These are phyloP conservation scores for Gopherus flavomarginatus DNA, from an alignment of 2,113 vertebrate species.

Conservation along the genomic window DNA sequence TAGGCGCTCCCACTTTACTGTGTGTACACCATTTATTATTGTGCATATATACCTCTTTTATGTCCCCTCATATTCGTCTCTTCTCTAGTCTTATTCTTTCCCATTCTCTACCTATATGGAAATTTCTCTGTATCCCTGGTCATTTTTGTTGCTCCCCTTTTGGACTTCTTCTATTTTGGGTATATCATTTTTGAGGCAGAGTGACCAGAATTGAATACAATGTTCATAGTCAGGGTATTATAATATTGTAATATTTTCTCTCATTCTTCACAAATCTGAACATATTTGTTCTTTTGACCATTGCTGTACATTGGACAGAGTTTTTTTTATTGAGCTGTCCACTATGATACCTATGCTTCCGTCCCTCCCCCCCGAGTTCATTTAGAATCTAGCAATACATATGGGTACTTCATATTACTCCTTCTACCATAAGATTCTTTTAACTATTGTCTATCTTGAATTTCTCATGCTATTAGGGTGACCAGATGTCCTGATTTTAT, in stretches of 20 bases:
- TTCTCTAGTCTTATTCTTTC: background rate
- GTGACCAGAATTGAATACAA: background rate
- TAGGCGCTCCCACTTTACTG: background rate
- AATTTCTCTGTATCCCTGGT: background rate
- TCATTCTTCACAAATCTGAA: background rate
- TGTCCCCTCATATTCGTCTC: background rate
- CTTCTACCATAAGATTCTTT: background rate
- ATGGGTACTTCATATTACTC: background rate
- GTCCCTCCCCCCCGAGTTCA: background rate
- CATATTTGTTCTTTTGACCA: background rate
- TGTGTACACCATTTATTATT: background rate
- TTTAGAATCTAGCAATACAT: background rate
- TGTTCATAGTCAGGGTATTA: background rate
- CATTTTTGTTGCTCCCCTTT: background rate
- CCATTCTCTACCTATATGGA: background rate
- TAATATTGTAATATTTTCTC: background rate
- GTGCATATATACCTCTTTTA: background rate
- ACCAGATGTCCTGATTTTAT: no score
- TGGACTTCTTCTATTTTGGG: background rate
- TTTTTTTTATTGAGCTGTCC: accelerated
- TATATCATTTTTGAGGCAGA: background rate
- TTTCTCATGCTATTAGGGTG: background rate
- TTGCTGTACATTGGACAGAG: background rate
- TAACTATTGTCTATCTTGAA: background rate
- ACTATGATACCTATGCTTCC: background rate